phyloP scores from a whole-genome alignment of 2,797 vertebrate genomes.

The Diceros bicornis region DNA sequence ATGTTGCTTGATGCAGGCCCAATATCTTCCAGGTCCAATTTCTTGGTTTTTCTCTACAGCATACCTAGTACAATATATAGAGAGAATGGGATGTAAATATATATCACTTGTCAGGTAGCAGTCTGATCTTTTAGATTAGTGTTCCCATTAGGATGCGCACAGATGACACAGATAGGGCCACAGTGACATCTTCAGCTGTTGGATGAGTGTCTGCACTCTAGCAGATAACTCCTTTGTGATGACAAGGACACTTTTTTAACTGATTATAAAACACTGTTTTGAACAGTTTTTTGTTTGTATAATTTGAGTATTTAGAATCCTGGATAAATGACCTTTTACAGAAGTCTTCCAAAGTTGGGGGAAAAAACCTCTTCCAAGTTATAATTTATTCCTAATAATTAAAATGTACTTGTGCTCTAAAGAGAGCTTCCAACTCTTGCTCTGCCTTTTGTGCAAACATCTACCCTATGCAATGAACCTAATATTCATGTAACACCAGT shows the following conservation, averaged over 20 bases:
- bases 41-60: neutral
- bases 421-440: slow-evolving; percentile 17
- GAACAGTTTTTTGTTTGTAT: neutral
- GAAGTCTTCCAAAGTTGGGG: neutral
- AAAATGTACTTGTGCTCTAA: slow-evolving; percentile 66
- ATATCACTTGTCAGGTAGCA: neutral
- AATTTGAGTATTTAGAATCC: neutral
- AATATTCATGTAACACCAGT: neutral
- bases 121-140: neutral
- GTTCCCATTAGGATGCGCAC: neutral
- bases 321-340: neutral
- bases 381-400: slow-evolving; percentile 71
- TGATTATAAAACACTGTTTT: neutral
- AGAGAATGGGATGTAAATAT: neutral
- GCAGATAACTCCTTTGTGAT: neutral
- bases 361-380: neutral
- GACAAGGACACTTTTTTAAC: neutral
- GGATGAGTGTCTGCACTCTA: neutral
- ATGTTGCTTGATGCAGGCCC: neutral
- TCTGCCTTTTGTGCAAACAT: slow-evolving; percentile 34
- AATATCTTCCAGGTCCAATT: neutral
- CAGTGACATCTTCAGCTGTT: neutral
- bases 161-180: neutral
- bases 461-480: neutral
- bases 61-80: neutral